Base-by-base conservation (phyloP, 2,888 invertebrate genomes). In the Malthinus flaveolus region DNA sequence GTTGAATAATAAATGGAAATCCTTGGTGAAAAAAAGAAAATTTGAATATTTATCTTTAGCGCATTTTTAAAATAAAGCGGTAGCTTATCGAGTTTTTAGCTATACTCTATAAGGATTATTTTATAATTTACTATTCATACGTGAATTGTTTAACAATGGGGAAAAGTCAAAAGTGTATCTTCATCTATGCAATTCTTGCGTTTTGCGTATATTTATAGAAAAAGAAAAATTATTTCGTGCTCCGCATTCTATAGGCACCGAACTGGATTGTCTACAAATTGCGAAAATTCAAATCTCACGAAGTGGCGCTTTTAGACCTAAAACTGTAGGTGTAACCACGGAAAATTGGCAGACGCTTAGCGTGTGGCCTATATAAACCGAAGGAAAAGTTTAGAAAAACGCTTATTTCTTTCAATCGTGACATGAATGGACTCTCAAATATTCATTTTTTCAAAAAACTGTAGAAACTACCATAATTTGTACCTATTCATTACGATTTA, bases 81-180 rank as follows among this genome's bases (percentile, higher is more conserved):
- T n/a, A n/a, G n/a, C 9, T 35, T 35, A 35, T 9, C 35, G 7
- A 10, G 9, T 10, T 9, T 35, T 35, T n/a, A 35, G 35, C 7
- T 35, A n/a, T n/a, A 5, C 23, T 23, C 23, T 23, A 23, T 23
- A 23, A 23, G 23, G 23, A 23, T 23, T 23, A 5, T 23, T 23
- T 23, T 23, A 23, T 23, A 23, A 23, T 23, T 23, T 23, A 23
- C 23, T 23, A 23, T 23, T 23, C 23, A 23, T 42, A 58, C 58
- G 58, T 53, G 58, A 33, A 58, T 49, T 39, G 57, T 53, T 52
- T 42, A 56, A 53, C 58, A 58, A 53, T 53, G 44, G 42, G 32
- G 46, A 33, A 39, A 50, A 59, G 59, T 56, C 73, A 23, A 73
- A 70, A 73, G 74, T 73, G 74, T 73, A 74, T 75, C 74, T 75